Evolutionary conservation across 2,113 vertebrate species (phyloP), one percentile per base, ranked within the genome.

Genomic region (Pedetes capensis): DNA sequence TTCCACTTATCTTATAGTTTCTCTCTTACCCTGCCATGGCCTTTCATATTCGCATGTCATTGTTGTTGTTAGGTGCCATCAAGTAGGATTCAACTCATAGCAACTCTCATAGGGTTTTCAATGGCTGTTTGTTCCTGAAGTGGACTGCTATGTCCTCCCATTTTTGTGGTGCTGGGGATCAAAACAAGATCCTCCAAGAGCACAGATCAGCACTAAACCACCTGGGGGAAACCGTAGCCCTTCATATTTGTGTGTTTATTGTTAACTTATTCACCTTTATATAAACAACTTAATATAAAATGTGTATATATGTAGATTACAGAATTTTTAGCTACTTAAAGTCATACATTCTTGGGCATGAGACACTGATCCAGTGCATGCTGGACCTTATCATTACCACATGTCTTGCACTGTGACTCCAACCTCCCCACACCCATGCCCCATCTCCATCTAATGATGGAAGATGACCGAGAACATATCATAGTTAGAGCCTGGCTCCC

Each of bases 381-480:
- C 37, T 42, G 44, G 34, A 10, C 5, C 17, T 71, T 29, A 37
- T 0, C 61, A 8, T 14, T 13, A 64, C 9, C n/a, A 42, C 27
- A 7, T 0, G 27, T 11, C 32, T 85, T 5, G 0, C 25, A 22
- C 3, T 55, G 8, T 11, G 4, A 32, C 4, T 8, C 12, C 2
- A 12, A 10, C 8, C 37, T 17, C 47, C 47, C 7, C 25, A 53
- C 1, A 6, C 9, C 2, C 27, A 16, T 3, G 1, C 5, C 10
- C 34, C 39, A 6, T 3, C 5, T 53, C 59, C 49, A 4, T 9
- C 13, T 6, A 10, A 1, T 32, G 11, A 3, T 37, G 27, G 25
- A 66, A 57, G 9, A 11, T 69, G 37, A n/a, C 1, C 17, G 42
- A 61, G 25, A 72, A 13, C 17, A 9, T 5, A 37, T 51, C 3